Evolutionary conservation across 2,888 invertebrate genomes (phyloP).

Genomic region (Andrena dorsata): DNA sequence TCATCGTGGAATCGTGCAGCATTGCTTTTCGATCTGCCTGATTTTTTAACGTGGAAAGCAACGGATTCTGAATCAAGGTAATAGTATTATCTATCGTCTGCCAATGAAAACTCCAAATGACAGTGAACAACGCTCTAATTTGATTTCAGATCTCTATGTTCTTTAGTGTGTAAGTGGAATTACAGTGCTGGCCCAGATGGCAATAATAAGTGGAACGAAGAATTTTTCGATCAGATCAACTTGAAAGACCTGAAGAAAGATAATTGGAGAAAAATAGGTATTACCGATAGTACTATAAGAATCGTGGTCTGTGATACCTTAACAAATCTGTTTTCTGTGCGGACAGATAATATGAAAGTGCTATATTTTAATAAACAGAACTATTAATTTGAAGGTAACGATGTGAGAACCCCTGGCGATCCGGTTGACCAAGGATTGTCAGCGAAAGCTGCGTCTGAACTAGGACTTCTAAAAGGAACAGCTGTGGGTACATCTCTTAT

Average conservation of each 20-base stretch:
- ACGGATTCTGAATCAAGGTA: slow-evolving; percentile 90
- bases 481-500: slow-evolving; percentile 96
- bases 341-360: slow-evolving; percentile 39
- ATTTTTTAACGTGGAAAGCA: slow-evolving; percentile 97
- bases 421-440: slow-evolving; percentile 89
- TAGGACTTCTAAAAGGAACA: slow-evolving; percentile 90
- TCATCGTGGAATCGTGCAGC: slow-evolving; percentile 90
- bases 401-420: slow-evolving; percentile 90
- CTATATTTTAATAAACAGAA: slow-evolving; percentile 56
- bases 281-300: neutral
- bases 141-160: slow-evolving; percentile 92
- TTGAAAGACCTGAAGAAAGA: slow-evolving; percentile 90
- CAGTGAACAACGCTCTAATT: slow-evolving; percentile 18
- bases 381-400: slow-evolving; percentile 81
- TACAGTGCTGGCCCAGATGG: slow-evolving; percentile 89
- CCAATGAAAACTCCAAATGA: neutral
- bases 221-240: slow-evolving; percentile 91
- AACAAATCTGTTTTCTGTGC: slow-evolving; percentile 40
- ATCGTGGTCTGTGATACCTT: slow-evolving; percentile 38
- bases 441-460: slow-evolving; percentile 88
- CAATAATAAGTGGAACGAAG: slow-evolving; percentile 89
- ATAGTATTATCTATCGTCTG: slow-evolving; percentile 6
- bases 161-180: slow-evolving; percentile 97
- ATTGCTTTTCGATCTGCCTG: slow-evolving; percentile 95
- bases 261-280: slow-evolving; percentile 90